Percentiles rank a stretch among this genome's conserved stretches.
Conservation (phyloP, 2,797 vertebrate genomes). For the Micrastur ruficollis region DNA sequence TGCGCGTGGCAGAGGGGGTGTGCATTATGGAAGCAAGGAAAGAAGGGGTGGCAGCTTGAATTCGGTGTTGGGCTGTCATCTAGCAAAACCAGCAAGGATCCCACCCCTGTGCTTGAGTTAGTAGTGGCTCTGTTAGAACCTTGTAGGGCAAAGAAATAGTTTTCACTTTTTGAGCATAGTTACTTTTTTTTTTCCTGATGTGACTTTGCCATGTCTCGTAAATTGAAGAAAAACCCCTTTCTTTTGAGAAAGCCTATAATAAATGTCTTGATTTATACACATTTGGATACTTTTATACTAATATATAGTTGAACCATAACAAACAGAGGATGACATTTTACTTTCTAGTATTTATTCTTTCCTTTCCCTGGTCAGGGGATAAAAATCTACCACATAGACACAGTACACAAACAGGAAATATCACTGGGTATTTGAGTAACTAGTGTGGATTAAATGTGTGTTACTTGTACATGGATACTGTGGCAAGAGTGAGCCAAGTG, state of each 20-base stretch:
- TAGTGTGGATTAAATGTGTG: not conserved
- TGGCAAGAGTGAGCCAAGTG: not conserved
- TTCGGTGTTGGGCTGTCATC: not conserved
- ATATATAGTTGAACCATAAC: not conserved
- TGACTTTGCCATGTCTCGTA: not conserved
- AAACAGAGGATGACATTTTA: not conserved
- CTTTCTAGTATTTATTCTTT: not conserved
- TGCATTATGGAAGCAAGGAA: not conserved
- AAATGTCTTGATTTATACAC: not conserved
- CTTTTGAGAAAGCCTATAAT: not conserved
- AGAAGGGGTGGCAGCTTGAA: not conserved
- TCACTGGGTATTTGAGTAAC: not conserved
- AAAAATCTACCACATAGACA: not conserved
- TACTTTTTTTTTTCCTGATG: not conserved
- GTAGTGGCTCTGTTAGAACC: not conserved
- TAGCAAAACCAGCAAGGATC: not conserved
- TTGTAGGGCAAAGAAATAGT: not conserved
- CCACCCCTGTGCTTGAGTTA: not conserved
- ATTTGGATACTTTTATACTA: not conserved
- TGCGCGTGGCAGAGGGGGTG: rapidly evolving
- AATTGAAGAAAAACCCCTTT: not conserved
- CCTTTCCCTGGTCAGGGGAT: not conserved
- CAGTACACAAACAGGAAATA: not conserved
- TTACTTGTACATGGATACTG: not conserved
- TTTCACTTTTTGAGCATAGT: not conserved